Evolutionary conservation across 2,113 vertebrate species (phyloP).

Genomic region (Lasiurus cinereus): DNA sequence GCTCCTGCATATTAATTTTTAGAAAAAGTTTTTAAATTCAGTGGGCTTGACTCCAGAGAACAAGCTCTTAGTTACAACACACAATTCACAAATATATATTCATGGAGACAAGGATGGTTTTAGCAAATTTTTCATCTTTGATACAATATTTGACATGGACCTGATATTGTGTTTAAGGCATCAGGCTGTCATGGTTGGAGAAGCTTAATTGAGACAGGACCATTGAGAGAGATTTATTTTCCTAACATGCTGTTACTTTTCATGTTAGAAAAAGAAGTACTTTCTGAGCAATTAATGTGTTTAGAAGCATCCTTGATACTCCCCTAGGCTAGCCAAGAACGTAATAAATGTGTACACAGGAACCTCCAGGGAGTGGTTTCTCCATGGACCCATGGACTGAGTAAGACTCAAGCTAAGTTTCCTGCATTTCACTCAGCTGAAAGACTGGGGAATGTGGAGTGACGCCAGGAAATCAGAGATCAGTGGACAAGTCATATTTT

Average conservation of each 20-base stretch:
- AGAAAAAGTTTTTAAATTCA: not conserved
- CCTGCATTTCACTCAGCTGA: not conserved
- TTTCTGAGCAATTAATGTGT: conserved; percentile 37
- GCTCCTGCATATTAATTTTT: not conserved
- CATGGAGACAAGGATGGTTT: not conserved
- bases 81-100: not conserved
- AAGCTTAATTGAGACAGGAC: conserved; percentile 48
- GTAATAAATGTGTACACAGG: conserved; percentile 38
- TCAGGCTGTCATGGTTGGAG: not conserved
- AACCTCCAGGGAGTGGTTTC: not conserved
- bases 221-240: conserved; percentile 52
- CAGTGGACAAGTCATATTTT: not conserved
- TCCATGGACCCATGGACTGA: not conserved
- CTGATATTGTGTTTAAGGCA: not conserved
- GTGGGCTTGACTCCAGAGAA: not conserved
- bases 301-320: conserved; percentile 12
- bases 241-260: conserved; percentile 45
- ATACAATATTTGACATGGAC: conserved; percentile 20
- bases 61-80: not conserved
- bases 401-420: conserved; percentile 23
- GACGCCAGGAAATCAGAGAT: conserved; percentile 52
- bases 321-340: conserved; percentile 40
- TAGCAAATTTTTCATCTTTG: not conserved
- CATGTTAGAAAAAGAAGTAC: not conserved
- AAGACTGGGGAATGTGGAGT: not conserved